phyloP scores from a whole-genome alignment of 1,140 invertebrate species.

The Drosophila kurseongensis region DNA sequence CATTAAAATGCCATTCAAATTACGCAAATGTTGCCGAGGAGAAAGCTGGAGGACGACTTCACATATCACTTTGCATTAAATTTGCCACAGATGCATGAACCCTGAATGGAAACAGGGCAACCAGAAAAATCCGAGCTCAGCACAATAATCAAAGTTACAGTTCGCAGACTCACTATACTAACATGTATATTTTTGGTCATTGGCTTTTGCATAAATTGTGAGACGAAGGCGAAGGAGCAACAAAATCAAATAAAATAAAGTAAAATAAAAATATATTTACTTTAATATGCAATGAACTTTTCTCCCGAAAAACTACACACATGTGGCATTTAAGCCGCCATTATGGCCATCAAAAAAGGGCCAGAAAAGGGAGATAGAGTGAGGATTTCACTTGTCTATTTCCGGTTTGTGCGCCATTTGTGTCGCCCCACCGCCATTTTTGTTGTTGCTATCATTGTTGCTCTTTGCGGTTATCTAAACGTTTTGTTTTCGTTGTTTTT shows the following conservation, averaged over 20 bases:
- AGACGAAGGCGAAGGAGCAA: constrained; percentile 21
- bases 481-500: constrained; percentile 67
- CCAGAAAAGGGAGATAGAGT: background rate
- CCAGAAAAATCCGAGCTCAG: constrained; percentile 38
- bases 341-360: constrained; percentile 17
- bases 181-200: constrained; percentile 38
- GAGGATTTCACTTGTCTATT: constrained; percentile 59
- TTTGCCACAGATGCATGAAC: constrained; percentile 49
- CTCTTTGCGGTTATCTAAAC: constrained; percentile 72
- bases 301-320: constrained; percentile 42
- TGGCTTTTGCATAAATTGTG: constrained; percentile 64
- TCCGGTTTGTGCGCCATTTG: constrained; percentile 66
- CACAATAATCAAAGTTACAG: constrained; percentile 64
- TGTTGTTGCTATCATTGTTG: constrained; percentile 45
- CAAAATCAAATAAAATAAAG: constrained; percentile 61
- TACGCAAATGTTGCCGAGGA: constrained; percentile 36
- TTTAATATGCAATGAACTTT: constrained; percentile 73
- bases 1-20: constrained; percentile 49
- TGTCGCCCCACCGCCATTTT: constrained; percentile 34
- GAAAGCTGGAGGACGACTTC: constrained; percentile 15
- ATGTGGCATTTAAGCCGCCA: constrained; percentile 67
- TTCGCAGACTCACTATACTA: constrained; percentile 10
- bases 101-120: constrained; percentile 38
- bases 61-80: constrained; percentile 54
- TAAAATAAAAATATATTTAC: constrained; percentile 61